phyloP scores from a whole-genome alignment of 2,797 vertebrate species.

The Setipinna tenuifilis region DNA sequence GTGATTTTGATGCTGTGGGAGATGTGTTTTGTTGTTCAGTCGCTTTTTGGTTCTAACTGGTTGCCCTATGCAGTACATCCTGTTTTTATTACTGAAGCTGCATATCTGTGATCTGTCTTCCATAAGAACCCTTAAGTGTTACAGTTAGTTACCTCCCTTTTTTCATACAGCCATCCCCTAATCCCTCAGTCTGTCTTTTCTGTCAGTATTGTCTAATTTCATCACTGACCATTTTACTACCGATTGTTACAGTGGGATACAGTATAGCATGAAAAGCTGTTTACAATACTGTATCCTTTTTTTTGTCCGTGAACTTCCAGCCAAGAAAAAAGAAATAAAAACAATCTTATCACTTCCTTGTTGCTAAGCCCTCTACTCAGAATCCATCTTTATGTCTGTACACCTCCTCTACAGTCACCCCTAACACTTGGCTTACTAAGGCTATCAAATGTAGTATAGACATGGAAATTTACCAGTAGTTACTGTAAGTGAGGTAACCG shows the following conservation, averaged over 20 bases:
- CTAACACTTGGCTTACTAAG: background rate
- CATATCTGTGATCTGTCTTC: background rate
- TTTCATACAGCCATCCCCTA: background rate
- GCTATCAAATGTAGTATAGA: constrained; percentile 5
- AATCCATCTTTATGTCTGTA: background rate
- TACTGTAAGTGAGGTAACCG: constrained; percentile 9
- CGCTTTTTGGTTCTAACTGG: background rate
- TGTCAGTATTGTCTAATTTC: background rate
- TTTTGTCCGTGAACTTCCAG: background rate
- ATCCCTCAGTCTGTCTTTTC: background rate
- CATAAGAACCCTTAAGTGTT: background rate
- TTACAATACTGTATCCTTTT: background rate
- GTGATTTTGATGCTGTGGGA: background rate
- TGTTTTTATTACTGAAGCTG: background rate
- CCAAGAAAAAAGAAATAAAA: background rate
- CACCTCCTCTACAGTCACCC: background rate
- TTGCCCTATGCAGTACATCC: background rate
- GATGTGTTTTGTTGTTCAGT: background rate
- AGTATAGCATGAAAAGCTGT: background rate
- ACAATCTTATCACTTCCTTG: background rate
- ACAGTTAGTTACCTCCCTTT: background rate
- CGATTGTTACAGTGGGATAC: background rate
- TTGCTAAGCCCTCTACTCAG: background rate
- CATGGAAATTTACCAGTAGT: constrained; percentile 8
- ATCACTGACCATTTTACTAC: background rate